Evolutionary conservation across 2,113 vertebrate genomes (phyloP).

Genomic region (Salvator merianae): DNA sequence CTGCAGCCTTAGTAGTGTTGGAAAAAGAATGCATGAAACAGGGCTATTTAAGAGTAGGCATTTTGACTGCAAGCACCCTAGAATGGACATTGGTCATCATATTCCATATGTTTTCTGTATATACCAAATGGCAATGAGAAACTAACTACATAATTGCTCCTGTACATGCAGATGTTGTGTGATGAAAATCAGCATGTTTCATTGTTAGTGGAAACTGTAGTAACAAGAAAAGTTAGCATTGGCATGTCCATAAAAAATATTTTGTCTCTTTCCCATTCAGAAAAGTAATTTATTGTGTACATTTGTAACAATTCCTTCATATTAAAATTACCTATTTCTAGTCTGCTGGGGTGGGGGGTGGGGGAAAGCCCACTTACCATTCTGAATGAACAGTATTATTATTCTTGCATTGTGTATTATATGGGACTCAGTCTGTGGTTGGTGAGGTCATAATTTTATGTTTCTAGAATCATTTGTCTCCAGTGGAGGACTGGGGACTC

Average conservation of each 20-base stretch:
- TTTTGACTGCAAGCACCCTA: too few species aligned
- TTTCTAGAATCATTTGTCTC: conserved; percentile 13
- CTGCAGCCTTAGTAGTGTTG: too few species aligned
- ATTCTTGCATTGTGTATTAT: conserved; percentile 11
- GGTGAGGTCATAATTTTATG: not conserved
- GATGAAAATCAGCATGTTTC: not conserved
- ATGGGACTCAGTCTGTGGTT: not conserved
- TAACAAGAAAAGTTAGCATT: not conserved
- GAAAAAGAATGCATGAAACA: too few species aligned
- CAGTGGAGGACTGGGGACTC: not conserved
- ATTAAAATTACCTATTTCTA: conserved; percentile 1
- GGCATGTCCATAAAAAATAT: not conserved
- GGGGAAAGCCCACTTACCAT: not conserved
- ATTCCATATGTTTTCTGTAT: not conserved
- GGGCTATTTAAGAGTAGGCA: too few species aligned
- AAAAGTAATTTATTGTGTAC: not conserved
- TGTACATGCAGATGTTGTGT: not conserved
- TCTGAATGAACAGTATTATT: conserved; percentile 6
- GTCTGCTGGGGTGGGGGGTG: not conserved
- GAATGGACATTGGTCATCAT: too few species aligned
- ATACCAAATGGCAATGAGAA: not conserved
- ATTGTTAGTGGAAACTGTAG: not conserved
- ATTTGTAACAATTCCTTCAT: not conserved
- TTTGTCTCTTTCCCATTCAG: not conserved
- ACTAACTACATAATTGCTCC: not conserved